Base-by-base conservation (phyloP, 2,888 invertebrate species). In the Dolichopus griseipennis region DNA sequence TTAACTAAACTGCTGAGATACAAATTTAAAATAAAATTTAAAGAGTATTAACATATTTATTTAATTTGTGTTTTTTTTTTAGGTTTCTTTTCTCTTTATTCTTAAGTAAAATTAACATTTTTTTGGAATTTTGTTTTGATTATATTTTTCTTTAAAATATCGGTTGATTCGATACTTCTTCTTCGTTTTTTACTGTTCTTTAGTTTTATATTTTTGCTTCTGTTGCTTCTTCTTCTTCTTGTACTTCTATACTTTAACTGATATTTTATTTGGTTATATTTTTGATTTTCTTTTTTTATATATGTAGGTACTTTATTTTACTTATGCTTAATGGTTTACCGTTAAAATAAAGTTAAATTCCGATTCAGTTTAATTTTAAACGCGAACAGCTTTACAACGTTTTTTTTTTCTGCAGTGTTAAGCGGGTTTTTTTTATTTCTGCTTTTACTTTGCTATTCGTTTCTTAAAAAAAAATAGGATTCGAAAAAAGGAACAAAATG, bases 301-400 rank as follows among this genome's bases (percentile, higher is more conserved):
- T n/a, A n/a, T n/a, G n/a, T n/a, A n/a, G n/a, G 15, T 18, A 18
- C 2, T 12, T 41, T 9, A 12, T 12, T 2, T 41, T 41, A 41
- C 41, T 41, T 41, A 9, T 15, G 41, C 41, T 41, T 41, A 41
- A 41, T 41, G 52, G 52, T 52, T 52, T 52, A 52, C 52, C 52
- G 52, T 52, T 52, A 52, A 52, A 52, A 18, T 52, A 52, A 52
- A 52, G 2, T 52, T 52, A 18, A 52, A 52, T 52, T 52, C 15
- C 52, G 15, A 18, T 52, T 52, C 52, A 52, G 52, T 52, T 52
- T 52, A 52, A 52, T 52, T 52, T 52, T 52, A 52, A 52, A 52
- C 52, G 52, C 52, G 52, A 52, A 52, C 52, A 52, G 52, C 52
- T 52, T 52, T 52, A 52, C 52, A 52, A 15, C 18, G 15, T 4